Base-by-base conservation (phyloP, 1,140 invertebrate genomes). In the Megalopta genalis region DNA sequence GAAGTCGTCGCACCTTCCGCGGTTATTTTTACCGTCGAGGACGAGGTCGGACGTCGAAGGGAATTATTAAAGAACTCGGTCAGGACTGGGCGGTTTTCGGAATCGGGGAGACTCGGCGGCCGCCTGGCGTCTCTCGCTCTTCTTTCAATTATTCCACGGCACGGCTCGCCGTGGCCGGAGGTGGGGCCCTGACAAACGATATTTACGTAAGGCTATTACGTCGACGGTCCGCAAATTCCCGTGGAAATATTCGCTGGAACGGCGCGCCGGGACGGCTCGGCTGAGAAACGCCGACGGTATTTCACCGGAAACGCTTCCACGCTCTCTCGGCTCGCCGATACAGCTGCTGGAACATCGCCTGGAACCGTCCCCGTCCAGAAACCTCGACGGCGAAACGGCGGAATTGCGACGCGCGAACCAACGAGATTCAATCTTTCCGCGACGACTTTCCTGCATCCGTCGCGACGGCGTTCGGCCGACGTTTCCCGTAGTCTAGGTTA, bases 211-310 rank as follows among this genome's bases (percentile, higher is more conserved):
- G 46, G 21, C 21, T 57, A 32, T 78, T 63, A 64, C 23, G 32
- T 27, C 21, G 39, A 27, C 59, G 69, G 12, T 39, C 14, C 42
- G 42, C 62, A 18, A 54, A 64, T 37, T 80, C 32, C 12, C 64
- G 54, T n/a, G 23, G 66, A 84, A 81, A 77, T 77, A 74, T 84
- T 71, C 59, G 37, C 32, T 49, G 25, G n/a, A 49, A 66, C 39
- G 37, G 23, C 14, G 57, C 60, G 18, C 57, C 27, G 63, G 69
- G 67, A 60, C 63, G 74, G 60, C 42, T 52, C 37, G 57, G 57
- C 76, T 73, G 77, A 66, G 69, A 27, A 73, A 64, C 32, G 46
- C 18, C 74, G 52, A 25, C 65, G 37, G 73, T 73, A 73, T 65
- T 79, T 79, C 69, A 37, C 18, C 1, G 16, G 37, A 60, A 42